These are phyloP conservation scores for Cartodere bifasciata DNA, from an alignment of 2,888 invertebrate genomes.

Conservation along the genomic window DNA sequence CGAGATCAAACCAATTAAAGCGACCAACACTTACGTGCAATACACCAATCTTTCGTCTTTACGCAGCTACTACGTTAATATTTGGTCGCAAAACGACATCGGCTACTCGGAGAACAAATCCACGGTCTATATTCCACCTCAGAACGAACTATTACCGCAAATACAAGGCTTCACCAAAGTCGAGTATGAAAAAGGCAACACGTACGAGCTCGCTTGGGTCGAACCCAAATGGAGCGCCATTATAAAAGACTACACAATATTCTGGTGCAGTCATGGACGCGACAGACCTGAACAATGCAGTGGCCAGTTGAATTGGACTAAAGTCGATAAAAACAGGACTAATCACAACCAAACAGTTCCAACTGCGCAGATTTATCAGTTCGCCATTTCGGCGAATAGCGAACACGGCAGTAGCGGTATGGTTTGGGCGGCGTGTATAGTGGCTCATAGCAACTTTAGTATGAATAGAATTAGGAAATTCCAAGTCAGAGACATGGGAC, in stretches of 20 bases:
- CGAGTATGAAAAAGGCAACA: constrained; percentile 50
- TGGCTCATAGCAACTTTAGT: constrained; percentile 34
- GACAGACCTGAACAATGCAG: constrained; percentile 30
- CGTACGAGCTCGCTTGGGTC: constrained; percentile 65
- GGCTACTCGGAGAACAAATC: constrained; percentile 47
- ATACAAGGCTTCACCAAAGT: constrained; percentile 47
- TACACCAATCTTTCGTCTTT: constrained; percentile 38
- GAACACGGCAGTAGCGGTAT: constrained; percentile 62
- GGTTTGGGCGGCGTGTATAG: constrained; percentile 71
- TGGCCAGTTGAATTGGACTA: constrained; percentile 47
- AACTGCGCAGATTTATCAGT: constrained; percentile 49
- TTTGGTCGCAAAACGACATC: constrained; percentile 48
- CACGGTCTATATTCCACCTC: constrained; percentile 47
- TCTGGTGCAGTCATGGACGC: constrained; percentile 44
- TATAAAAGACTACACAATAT: constrained; percentile 62
- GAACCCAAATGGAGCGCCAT: constrained; percentile 37
- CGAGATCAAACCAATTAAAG: constrained; percentile 37
- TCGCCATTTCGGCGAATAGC: constrained; percentile 73
- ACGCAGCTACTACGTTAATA: constrained; percentile 39
- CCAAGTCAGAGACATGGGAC: constrained; percentile 37
- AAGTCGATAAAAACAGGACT: constrained; percentile 38
- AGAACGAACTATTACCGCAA: too few species aligned
- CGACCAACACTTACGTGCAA: constrained; percentile 47
- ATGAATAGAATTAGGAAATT: constrained; percentile 46
- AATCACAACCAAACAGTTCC: constrained; percentile 47